These are phyloP conservation scores for Sebastes umbrosus DNA, from an alignment of 2,797 vertebrate genomes.

Conservation along the genomic window DNA sequence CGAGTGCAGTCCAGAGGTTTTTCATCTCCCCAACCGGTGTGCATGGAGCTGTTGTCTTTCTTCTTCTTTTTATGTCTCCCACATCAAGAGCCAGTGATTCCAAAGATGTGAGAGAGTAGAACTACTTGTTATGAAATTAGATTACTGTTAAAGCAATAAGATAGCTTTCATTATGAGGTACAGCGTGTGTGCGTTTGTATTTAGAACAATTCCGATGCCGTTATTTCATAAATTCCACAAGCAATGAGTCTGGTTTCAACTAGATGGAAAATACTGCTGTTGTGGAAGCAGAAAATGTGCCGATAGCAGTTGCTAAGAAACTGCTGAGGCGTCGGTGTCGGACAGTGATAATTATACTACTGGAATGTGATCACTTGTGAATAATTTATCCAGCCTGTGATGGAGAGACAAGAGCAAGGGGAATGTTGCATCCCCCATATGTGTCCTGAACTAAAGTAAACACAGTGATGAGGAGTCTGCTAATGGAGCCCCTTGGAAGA, in stretches of 20 bases:
- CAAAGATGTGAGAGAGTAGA: neutral
- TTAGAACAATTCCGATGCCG: neutral
- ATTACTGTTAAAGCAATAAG: neutral
- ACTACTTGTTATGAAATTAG: neutral
- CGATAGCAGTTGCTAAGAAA: constrained; percentile 83
- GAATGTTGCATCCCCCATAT: constrained; percentile 53
- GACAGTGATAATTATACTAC: constrained; percentile 78
- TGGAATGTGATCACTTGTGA: constrained; percentile 73
- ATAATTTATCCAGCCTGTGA: constrained; percentile 69
- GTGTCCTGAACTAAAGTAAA: constrained; percentile 68
- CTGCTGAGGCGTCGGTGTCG: constrained; percentile 66
- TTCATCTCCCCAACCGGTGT: constrained; percentile 24
- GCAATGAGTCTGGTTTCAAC: constrained; percentile 14
- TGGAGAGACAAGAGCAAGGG: constrained; percentile 39
- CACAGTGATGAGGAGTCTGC: constrained; percentile 47
- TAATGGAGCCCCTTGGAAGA: constrained; percentile 47
- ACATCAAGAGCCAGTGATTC: constrained; percentile 19
- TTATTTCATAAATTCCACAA: constrained; percentile 23
- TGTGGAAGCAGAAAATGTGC: constrained; percentile 49
- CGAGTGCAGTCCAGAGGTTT: constrained; percentile 38
- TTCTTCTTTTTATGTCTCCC: neutral
- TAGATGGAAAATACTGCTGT: constrained; percentile 40
- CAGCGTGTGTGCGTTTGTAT: neutral
- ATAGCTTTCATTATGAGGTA: neutral
- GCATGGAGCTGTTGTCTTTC: constrained; percentile 16